phyloP scores from a whole-genome alignment of 2,888 invertebrate genomes.

The Busseola fusca region DNA sequence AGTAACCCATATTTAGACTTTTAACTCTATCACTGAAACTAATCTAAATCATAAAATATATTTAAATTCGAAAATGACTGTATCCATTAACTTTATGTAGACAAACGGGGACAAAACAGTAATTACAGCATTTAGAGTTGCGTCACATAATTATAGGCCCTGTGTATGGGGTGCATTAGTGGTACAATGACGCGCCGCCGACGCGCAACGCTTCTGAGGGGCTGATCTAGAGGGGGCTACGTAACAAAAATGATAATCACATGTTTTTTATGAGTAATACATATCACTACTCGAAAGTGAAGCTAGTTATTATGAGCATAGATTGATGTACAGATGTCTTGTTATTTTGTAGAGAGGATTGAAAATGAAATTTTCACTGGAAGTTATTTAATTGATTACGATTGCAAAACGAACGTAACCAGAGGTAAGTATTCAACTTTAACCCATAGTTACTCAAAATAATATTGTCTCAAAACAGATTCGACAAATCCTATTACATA shows the following conservation, averaged over 20 bases:
- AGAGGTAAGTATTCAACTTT: background rate
- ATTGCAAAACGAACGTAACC: background rate
- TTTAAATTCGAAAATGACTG: constrained; percentile 68
- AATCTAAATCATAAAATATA: constrained; percentile 35
- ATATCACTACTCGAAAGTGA: constrained; percentile 11
- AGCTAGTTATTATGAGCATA: constrained; percentile 27
- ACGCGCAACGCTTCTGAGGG: constrained; percentile 58
- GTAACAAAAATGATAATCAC: constrained; percentile 63
- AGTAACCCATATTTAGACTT: background rate
- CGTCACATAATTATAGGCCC: constrained; percentile 82
- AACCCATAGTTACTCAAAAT: background rate
- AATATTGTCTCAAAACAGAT: background rate
- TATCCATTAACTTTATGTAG: constrained; percentile 76
- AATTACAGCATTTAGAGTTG: constrained; percentile 84
- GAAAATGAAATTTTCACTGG: background rate
- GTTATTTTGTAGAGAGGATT: background rate
- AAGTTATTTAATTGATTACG: background rate
- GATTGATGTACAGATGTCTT: background rate
- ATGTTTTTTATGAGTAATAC: constrained; percentile 57
- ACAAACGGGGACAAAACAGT: constrained; percentile 80
- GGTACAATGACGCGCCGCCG: constrained; percentile 71
- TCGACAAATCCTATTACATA: background rate
- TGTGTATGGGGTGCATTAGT: constrained; percentile 82
- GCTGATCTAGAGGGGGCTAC: constrained; percentile 55
- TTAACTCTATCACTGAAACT: constrained; percentile 3